Percentiles rank a stretch among this genome's conserved stretches.
Conservation (phyloP, 2,888 invertebrate species). For the Drosophila lacicola region DNA sequence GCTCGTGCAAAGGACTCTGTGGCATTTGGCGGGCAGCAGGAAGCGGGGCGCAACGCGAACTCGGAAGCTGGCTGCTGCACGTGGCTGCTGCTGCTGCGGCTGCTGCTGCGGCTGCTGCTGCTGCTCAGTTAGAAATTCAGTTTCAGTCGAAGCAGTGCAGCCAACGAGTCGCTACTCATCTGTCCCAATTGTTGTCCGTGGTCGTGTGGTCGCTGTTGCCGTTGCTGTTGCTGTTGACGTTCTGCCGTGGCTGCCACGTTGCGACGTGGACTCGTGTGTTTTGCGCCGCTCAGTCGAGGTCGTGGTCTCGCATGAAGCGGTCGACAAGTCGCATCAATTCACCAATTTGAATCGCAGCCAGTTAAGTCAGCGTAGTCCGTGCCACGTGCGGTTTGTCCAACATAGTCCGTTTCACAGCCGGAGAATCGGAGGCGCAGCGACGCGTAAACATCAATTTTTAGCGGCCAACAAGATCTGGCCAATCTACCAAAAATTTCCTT, state of each 20-base stretch:
- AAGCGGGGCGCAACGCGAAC: background rate
- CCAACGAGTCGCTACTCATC: constrained; percentile 50
- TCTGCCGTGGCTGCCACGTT: constrained; percentile 23
- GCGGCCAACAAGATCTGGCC: constrained; percentile 32
- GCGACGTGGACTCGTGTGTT: constrained; percentile 36
- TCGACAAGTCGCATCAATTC: constrained; percentile 47
- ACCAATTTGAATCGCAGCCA: constrained; percentile 7
- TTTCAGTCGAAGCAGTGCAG: constrained; percentile 59
- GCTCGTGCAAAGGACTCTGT: constrained; percentile 9
- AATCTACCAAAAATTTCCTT: constrained; percentile 19
- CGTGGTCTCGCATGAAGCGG: constrained; percentile 69
- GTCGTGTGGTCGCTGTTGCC: constrained; percentile 45
- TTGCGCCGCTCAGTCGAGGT: constrained; percentile 61
- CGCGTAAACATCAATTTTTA: constrained; percentile 32
- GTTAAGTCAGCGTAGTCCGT: constrained; percentile 33
- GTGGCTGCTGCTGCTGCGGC: constrained; percentile 23
- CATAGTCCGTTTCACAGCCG: background rate
- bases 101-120: constrained; percentile 6
- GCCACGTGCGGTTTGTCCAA: constrained; percentile 27
- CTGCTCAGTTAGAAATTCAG: constrained; percentile 29
- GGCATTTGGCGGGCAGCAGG: background rate
- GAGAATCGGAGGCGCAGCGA: constrained; percentile 28
- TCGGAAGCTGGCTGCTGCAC: constrained; percentile 21
- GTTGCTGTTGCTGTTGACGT: constrained; percentile 27
- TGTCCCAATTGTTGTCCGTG: constrained; percentile 55